Conservation (phyloP, 2,888 invertebrate species). For the Fissipunctia ypsillon region DNA sequence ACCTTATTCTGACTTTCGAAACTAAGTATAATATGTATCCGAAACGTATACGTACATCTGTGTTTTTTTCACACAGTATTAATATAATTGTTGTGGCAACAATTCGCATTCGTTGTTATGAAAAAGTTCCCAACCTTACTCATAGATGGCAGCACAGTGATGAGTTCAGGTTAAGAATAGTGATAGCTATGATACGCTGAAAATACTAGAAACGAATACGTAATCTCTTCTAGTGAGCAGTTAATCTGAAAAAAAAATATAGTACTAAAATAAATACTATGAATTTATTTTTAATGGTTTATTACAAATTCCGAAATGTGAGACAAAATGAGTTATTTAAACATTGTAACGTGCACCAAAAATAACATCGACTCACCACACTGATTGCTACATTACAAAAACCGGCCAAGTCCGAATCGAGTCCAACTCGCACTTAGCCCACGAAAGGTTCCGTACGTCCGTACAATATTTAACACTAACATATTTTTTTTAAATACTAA, state of each 20-base stretch:
- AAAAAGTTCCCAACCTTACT: slow-evolving; percentile 27
- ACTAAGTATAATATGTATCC: background rate
- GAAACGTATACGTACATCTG: background rate
- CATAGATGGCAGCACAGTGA: slow-evolving; percentile 56
- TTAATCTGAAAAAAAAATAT: background rate
- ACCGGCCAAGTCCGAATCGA: too few species aligned
- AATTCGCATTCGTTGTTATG: slow-evolving; percentile 5
- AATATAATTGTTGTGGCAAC: slow-evolving; percentile 6
- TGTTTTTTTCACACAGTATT: background rate
- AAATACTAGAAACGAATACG: background rate
- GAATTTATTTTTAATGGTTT: background rate
- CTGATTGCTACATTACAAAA: background rate
- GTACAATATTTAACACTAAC: too few species aligned
- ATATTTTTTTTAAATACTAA: too few species aligned
- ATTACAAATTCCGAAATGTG: too few species aligned
- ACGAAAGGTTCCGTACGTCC: too few species aligned
- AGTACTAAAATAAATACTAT: background rate
- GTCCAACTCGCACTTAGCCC: too few species aligned
- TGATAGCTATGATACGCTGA: background rate
- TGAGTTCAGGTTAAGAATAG: background rate
- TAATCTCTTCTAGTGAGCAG: background rate
- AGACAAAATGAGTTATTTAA: background rate
- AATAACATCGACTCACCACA: background rate
- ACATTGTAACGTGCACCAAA: background rate
- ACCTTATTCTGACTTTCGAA: background rate